Percentiles rank a stretch among this genome's conserved stretches.
Conservation (phyloP, 2,113 vertebrate species). For the Chauna torquata region DNA sequence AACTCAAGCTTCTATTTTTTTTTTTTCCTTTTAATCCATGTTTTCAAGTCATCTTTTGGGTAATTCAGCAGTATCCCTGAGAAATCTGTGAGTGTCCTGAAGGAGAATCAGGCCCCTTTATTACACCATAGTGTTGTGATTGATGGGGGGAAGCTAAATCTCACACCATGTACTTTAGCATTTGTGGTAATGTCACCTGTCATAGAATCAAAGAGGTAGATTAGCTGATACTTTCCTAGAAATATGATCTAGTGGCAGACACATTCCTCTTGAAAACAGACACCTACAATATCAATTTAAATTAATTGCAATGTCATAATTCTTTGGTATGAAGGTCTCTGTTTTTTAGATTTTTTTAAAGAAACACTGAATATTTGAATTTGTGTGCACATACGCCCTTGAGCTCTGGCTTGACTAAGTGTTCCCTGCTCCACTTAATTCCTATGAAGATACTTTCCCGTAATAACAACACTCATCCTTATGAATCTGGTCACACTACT, state of each 20-base stretch:
- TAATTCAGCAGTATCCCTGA: not conserved
- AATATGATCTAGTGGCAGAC: not conserved
- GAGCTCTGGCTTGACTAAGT: not conserved
- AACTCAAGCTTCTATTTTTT: not conserved
- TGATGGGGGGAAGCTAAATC: not conserved
- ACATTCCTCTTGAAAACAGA: rapidly evolving
- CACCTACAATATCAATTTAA: not conserved
- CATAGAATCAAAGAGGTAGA: not conserved
- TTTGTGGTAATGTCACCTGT: not conserved
- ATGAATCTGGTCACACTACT: not conserved
- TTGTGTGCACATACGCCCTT: not conserved
- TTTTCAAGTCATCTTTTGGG: not conserved
- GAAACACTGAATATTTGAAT: not conserved
- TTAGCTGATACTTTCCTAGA: not conserved
- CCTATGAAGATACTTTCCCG: not conserved
- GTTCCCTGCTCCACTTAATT: not conserved
- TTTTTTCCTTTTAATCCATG: rapidly evolving
- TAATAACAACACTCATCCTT: not conserved
- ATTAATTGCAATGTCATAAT: rapidly evolving
- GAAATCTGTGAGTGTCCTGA: not conserved
- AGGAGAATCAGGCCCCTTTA: not conserved
- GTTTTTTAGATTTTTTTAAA: not conserved
- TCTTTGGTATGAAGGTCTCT: not conserved
- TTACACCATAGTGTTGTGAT: not conserved
- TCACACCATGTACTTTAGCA: not conserved